Evolutionary conservation across 23 tunicate genomes (phyloP), one percentile per base, ranked within the genome.

Genomic region (Halocynthia aurantium): DNA sequence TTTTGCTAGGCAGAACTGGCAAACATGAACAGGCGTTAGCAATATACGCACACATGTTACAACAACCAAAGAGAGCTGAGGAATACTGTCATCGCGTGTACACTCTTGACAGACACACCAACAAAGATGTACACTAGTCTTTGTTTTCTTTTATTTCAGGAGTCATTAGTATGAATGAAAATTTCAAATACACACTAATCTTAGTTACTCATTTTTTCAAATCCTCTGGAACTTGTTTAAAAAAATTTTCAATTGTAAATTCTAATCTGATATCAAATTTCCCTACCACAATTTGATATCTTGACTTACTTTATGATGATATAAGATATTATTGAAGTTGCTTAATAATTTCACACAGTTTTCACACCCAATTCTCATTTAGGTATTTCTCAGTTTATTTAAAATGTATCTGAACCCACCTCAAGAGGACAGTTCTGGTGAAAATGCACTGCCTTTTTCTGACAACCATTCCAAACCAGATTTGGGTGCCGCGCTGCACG

Each of bases 1-100:
- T 92, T 10, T 67, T 92, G 22, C 88, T 92, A n/a, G 98, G 98
- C 10, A 73, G 88, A 21, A 55, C 52, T 66, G 98, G 98, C 9
- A 20, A 8, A 11, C 80, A 86, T 53, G 81, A 92, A 65, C 81
- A 92, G 66, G 98, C 98, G 2, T 69, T 92, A 6, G 98, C 87
- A 19, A 69, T 92, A 40, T 92, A 92, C 67, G 83, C 86, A 15
- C 52, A 86, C 61, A 60, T 80, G n/a, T 61, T 92, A 7, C 68
- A 83, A 9, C 73, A 86, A 50, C 76, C 80, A 40, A 50, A n/a
- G 6, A 69, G 76, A 50, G 98, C 98, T 22, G 98, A 92, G 57
- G 67, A 74, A 56, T 92, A 86, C 71, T 92, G 92, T 60, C 60
- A 50, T 8, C 82, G 75, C 67, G 81, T 92, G 51, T 92, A 82